Conservation (phyloP, 2,113 vertebrate genomes). For the Xiphophorus hellerii region DNA sequence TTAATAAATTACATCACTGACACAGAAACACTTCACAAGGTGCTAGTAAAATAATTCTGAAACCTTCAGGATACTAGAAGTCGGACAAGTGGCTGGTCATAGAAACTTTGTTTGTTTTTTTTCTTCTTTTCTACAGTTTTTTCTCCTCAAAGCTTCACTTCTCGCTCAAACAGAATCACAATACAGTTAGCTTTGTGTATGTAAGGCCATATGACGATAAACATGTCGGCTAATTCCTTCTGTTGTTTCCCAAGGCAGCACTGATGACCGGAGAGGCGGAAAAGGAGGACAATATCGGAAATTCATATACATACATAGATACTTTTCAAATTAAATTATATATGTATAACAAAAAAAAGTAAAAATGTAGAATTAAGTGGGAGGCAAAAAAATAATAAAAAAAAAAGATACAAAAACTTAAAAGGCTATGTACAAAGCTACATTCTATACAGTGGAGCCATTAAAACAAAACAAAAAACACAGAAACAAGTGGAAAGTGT, state of each 20-base stretch:
- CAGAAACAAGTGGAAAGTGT: constrained; percentile 74
- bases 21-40: constrained; percentile 99
- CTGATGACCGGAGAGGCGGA: constrained; percentile 56
- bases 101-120: constrained; percentile 74
- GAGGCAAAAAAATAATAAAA: constrained; percentile 68
- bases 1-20: constrained; percentile 99
- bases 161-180: constrained; percentile 74
- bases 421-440: constrained; percentile 95
- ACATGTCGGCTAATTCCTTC: constrained; percentile 66
- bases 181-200: constrained; percentile 81
- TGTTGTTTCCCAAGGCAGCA: constrained; percentile 91
- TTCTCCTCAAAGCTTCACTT: constrained; percentile 79
- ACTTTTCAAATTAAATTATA: constrained; percentile 30
- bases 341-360: too few species aligned
- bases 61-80: constrained; percentile 90
- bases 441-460: constrained; percentile 90
- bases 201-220: constrained; percentile 86
- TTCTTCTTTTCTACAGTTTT: constrained; percentile 49
- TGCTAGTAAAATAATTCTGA: constrained; percentile 97
- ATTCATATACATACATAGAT: constrained; percentile 62
- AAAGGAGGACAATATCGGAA: constrained; percentile 60
- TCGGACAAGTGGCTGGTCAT: constrained; percentile 92
- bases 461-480: constrained; percentile 74
- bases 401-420: constrained; percentile 89
- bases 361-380: constrained; percentile 88